Conservation (phyloP, 2,797 vertebrate genomes). For the Anisognathus igniventris region DNA sequence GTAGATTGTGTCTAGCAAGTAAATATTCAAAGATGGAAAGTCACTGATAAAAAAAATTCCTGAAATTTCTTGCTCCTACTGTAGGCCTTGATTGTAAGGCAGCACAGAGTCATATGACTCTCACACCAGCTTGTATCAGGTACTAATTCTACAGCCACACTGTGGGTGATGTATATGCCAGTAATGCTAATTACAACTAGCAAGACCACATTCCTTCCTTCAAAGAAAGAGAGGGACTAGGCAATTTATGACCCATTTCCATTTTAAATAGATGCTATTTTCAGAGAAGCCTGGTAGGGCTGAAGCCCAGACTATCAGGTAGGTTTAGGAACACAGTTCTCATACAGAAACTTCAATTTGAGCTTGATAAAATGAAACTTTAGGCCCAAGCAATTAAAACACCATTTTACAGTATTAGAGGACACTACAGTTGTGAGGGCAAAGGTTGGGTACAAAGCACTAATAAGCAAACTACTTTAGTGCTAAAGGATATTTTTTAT, state of each 20-base stretch:
- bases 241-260: slow-evolving; percentile 36
- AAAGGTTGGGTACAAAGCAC: not conserved
- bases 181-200: slow-evolving; percentile 19
- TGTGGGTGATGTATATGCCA: slow-evolving; percentile 34
- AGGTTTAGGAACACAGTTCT: not conserved
- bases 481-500: not conserved
- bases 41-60: not conserved
- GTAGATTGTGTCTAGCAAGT: not conserved
- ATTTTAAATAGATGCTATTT: slow-evolving; percentile 35
- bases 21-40: not conserved
- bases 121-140: slow-evolving; percentile 1
- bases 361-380: not conserved
- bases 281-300: not conserved
- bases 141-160: slow-evolving; percentile 14
- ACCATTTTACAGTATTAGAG: not conserved
- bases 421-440: not conserved
- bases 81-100: not conserved
- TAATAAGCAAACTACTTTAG: not conserved
- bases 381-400: not conserved
- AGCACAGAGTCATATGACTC: slow-evolving; percentile 11
- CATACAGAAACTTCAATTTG: not conserved
- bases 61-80: not conserved
- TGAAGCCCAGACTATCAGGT: not conserved
- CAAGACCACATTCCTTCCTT: slow-evolving; percentile 30
- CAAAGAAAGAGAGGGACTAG: not conserved